Percentiles rank a stretch among this genome's conserved stretches.
These are phyloP conservation scores for Glomeris maerens DNA, from an alignment of 1,140 invertebrate genomes.

Conservation along the genomic window DNA sequence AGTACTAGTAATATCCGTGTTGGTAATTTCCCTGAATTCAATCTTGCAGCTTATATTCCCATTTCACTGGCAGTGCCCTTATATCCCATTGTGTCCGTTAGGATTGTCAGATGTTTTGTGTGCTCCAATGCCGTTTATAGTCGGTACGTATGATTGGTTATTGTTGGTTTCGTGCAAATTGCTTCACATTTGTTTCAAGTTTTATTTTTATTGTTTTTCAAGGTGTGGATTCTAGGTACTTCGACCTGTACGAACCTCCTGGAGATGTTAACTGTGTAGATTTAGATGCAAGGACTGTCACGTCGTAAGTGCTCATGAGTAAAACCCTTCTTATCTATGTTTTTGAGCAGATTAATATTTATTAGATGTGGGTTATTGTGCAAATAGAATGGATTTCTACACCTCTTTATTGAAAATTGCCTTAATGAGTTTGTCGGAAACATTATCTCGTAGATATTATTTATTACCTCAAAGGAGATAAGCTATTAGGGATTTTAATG, in stretches of 20 bases:
- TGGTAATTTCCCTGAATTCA: slow-evolving; percentile 12
- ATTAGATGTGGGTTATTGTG: no score
- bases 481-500: background rate
- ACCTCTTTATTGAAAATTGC: no score
- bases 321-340: slow-evolving; percentile 3
- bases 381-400: no score
- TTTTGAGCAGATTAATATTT: no score
- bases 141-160: slow-evolving; percentile 69
- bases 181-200: slow-evolving; percentile 3
- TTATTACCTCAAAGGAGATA: background rate
- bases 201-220: slow-evolving; percentile 12
- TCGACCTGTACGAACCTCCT: slow-evolving; percentile 93
- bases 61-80: slow-evolving; percentile 99
- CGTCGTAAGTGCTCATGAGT: slow-evolving; percentile 34
- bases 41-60: slow-evolving; percentile 73
- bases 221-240: slow-evolving; percentile 63
- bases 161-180: slow-evolving; percentile 2
- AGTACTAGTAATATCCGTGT: background rate
- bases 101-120: slow-evolving; percentile 69
- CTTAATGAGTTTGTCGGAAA: no score
- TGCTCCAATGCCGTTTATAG: slow-evolving; percentile 91
- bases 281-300: slow-evolving; percentile 84
- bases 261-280: slow-evolving; percentile 94
- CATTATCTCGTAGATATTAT: no score
- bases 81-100: slow-evolving; percentile 95